phyloP scores from a whole-genome alignment of 2,113 vertebrate genomes.

The Tenebrosternarchus preto region DNA sequence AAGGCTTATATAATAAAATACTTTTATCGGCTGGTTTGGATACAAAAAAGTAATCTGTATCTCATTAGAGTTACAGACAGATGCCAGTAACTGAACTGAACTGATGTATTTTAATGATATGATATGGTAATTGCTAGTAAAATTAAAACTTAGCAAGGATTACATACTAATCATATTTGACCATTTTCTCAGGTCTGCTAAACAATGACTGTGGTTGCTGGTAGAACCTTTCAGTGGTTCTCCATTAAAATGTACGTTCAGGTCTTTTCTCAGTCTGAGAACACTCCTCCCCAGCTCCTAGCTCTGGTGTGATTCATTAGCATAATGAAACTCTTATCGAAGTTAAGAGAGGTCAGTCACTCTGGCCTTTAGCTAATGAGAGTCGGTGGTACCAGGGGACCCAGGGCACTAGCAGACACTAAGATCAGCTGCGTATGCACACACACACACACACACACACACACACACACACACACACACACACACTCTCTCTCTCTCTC shows the following conservation, averaged over 20 bases:
- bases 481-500: slow-evolving; percentile 17
- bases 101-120: too few relatives aligned
- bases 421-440: slow-evolving; percentile 35
- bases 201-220: background rate
- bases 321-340: slow-evolving; percentile 49
- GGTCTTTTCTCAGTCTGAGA: slow-evolving; percentile 18
- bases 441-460: slow-evolving; percentile 31
- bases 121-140: too few relatives aligned
- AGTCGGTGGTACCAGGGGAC: slow-evolving; percentile 39
- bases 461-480: slow-evolving; percentile 33
- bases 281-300: background rate
- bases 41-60: too few relatives aligned
- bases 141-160: too few relatives aligned
- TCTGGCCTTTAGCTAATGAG: slow-evolving; percentile 56
- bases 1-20: too few relatives aligned
- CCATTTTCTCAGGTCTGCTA: background rate
- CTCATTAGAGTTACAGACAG: too few relatives aligned
- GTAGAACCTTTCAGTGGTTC: background rate
- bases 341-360: slow-evolving; percentile 50
- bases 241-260: background rate
- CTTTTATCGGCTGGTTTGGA: too few relatives aligned
- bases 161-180: too few relatives aligned
- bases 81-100: too few relatives aligned
- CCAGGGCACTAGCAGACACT: slow-evolving; percentile 30
- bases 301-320: slow-evolving; percentile 45